These are phyloP conservation scores for Himalopsyche tibetana DNA, from an alignment of 2,888 invertebrate species.

Conservation along the genomic window DNA sequence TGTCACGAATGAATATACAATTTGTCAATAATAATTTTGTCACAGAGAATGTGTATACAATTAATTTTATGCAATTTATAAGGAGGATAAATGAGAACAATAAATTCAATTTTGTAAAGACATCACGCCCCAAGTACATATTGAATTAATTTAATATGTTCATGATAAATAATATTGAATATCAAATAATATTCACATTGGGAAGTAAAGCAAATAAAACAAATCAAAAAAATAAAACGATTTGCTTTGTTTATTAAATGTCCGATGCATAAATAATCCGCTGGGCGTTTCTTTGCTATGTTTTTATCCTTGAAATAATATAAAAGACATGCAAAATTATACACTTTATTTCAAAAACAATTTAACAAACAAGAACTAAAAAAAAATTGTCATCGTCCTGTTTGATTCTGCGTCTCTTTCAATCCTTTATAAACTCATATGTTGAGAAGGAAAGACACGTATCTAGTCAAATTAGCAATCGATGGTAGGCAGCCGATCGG, in stretches of 20 bases:
- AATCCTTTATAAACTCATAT: background rate
- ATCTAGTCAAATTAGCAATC: background rate
- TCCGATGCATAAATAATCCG: background rate
- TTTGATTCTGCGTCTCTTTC: background rate
- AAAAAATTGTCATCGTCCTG: constrained; percentile 19
- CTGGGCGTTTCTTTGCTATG: background rate
- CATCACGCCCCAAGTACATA: too few relatives aligned
- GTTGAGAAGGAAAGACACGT: background rate
- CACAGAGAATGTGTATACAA: too few relatives aligned
- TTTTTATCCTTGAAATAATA: background rate
- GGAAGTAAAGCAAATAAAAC: background rate
- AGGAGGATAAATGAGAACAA: too few relatives aligned
- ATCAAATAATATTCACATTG: too few relatives aligned
- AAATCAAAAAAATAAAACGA: background rate
- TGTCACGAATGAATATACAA: too few relatives aligned
- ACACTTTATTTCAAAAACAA: constrained; percentile 16
- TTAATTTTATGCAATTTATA: too few relatives aligned
- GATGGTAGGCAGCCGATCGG: background rate
- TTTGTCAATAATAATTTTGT: too few relatives aligned
- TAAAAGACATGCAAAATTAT: constrained; percentile 10
- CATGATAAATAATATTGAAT: too few relatives aligned
- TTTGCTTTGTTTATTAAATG: background rate
- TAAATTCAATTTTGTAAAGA: too few relatives aligned
- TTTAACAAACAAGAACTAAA: background rate
- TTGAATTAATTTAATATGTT: too few relatives aligned